phyloP scores from a whole-genome alignment of 2,113 vertebrate species.

The Crocuta crocuta region DNA sequence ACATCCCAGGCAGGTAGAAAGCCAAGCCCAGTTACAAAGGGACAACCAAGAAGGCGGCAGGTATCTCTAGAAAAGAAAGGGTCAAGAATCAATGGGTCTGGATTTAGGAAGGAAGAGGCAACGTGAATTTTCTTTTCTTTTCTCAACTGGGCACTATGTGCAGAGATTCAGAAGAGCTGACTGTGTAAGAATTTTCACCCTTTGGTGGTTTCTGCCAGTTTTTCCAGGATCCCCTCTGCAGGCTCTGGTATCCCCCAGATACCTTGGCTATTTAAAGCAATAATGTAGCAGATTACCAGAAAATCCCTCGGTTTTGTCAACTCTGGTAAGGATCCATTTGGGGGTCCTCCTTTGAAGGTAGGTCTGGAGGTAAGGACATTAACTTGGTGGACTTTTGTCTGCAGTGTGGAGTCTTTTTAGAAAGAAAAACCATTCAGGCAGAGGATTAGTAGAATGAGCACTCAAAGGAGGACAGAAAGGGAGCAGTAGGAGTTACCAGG shows the following conservation, averaged over 20 bases:
- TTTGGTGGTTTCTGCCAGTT: neutral
- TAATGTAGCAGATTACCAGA: neutral
- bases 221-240: neutral
- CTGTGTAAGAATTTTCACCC: neutral
- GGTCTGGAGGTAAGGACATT: neutral
- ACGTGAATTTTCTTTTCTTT: neutral
- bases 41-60: neutral
- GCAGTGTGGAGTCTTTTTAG: neutral
- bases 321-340: neutral
- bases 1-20: neutral
- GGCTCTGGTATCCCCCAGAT: neutral
- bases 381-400: neutral
- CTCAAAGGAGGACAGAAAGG: neutral
- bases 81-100: neutral
- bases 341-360: neutral
- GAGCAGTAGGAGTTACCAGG: neutral
- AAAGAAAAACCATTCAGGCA: neutral
- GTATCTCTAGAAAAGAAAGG: neutral
- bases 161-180: neutral
- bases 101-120: neutral
- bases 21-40: neutral
- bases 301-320: neutral
- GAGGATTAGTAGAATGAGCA: neutral
- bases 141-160: neutral
- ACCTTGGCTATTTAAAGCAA: neutral